Percentiles rank a stretch among this genome's conserved stretches.
phyloP scores from a whole-genome alignment of 2,888 invertebrate genomes.

The Agrypnus murinus region DNA sequence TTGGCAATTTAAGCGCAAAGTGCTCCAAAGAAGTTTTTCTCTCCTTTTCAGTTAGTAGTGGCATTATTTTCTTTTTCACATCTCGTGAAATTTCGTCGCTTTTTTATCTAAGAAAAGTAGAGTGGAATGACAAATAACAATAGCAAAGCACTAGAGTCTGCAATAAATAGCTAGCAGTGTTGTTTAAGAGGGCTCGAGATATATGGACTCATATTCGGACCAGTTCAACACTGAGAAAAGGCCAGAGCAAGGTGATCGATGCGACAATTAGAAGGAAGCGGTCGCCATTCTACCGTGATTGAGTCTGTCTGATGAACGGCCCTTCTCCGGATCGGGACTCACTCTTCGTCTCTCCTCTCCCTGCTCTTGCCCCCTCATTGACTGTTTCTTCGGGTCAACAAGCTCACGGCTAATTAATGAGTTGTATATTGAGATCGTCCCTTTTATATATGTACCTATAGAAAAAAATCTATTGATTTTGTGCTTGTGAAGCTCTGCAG shows the following conservation, averaged over 20 bases:
- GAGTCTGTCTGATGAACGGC: conserved; percentile 64
- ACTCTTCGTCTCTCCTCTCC: conserved; percentile 33
- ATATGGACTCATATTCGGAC: conserved; percentile 63
- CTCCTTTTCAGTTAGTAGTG: conserved; percentile 3
- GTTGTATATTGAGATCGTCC: conserved; percentile 37
- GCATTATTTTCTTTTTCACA: conserved; percentile 29
- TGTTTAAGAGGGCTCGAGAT: conserved; percentile 58
- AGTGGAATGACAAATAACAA: conserved; percentile 47
- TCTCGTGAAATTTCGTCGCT: conserved; percentile 32
- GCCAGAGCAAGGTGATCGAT: conserved; percentile 64
- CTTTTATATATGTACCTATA: neutral
- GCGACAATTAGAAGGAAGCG: conserved; percentile 66
- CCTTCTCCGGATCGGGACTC: conserved; percentile 46
- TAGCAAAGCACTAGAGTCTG: conserved; percentile 44
- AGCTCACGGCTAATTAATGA: conserved; percentile 48
- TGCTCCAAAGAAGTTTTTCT: conserved; percentile 28
- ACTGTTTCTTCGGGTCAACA: conserved; percentile 52
- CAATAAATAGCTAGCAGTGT: conserved; percentile 48
- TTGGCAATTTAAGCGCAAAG: conserved; percentile 31
- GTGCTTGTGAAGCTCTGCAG: no score
- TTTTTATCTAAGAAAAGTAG: conserved; percentile 29
- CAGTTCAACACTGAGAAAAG: conserved; percentile 55
- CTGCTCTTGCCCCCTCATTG: conserved; percentile 44
- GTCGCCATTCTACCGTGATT: conserved; percentile 64
- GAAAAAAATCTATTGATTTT: no score